Percentiles rank a stretch among this genome's conserved stretches.
These are phyloP conservation scores for Brachyalestes nurse DNA, from an alignment of 2,797 vertebrate genomes.

Conservation along the genomic window DNA sequence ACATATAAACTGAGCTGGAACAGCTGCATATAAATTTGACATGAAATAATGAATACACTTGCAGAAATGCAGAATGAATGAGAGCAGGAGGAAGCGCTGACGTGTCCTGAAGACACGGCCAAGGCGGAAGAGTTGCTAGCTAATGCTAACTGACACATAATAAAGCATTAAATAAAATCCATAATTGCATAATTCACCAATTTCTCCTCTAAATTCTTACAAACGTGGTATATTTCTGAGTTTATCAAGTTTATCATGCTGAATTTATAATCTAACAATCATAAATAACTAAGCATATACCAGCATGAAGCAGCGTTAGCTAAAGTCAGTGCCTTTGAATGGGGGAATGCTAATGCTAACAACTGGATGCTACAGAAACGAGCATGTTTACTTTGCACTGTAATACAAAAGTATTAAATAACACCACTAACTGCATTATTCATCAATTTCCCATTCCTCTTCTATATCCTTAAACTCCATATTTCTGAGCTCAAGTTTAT, in stretches of 20 bases:
- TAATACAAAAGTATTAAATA: neutral
- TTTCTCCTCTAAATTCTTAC: too few species aligned
- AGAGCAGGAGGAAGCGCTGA: conserved; percentile 78
- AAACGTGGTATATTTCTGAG: neutral
- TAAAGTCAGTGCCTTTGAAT: neutral
- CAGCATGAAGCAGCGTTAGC: neutral
- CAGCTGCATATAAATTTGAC: neutral
- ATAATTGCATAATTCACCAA: neutral
- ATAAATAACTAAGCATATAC: neutral
- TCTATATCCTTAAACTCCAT: neutral
- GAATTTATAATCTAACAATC: neutral
- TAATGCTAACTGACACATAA: conserved; percentile 26
- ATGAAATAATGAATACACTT: neutral
- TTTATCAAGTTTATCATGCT: too few species aligned
- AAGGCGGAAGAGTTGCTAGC: conserved; percentile 34
- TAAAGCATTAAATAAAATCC: neutral
- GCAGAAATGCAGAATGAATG: neutral
- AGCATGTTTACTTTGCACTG: too few species aligned
- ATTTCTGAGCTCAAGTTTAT: too few species aligned
- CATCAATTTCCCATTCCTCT: too few species aligned
- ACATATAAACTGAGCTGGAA: neutral
- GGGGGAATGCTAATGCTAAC: neutral
- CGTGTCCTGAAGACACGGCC: conserved; percentile 82
- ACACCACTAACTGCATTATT: too few species aligned
- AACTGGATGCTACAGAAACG: neutral